Percentiles rank a stretch among this genome's conserved stretches.
Evolutionary conservation across 1,140 invertebrate species (phyloP).

Genomic region (Psix sp.): DNA sequence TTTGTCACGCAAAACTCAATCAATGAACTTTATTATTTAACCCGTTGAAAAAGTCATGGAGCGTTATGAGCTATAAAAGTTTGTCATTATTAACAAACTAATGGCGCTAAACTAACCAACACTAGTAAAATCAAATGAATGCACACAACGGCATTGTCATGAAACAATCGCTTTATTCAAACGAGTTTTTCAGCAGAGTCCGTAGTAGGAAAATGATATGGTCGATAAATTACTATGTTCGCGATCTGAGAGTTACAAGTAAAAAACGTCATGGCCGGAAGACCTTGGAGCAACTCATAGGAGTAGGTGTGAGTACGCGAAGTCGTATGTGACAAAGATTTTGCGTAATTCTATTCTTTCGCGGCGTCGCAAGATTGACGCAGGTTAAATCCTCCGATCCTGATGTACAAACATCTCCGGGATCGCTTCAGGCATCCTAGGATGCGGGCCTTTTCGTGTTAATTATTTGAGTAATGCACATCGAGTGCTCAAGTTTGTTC

Average conservation of each 20-base stretch:
- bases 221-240: constrained; percentile 13
- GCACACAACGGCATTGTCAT: too few species aligned
- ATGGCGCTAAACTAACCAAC: too few species aligned
- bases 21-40: too few species aligned
- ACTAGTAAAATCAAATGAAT: too few species aligned
- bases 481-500: not conserved
- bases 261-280: constrained; percentile 34
- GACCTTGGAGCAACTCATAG: constrained; percentile 33
- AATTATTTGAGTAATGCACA: not conserved
- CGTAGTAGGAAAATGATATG: constrained; percentile 25
- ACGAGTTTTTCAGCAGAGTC: constrained; percentile 29
- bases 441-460: not conserved
- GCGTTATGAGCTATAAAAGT: too few species aligned
- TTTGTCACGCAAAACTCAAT: too few species aligned
- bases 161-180: too few species aligned
- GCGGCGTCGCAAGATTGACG: not conserved
- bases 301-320: constrained; percentile 44
- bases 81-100: too few species aligned
- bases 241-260: constrained; percentile 7
- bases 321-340: constrained; percentile 31
- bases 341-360: constrained; percentile 34
- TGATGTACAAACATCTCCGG: not conserved
- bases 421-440: not conserved
- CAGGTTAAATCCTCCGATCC: not conserved
- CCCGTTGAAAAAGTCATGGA: too few species aligned